phyloP scores from a whole-genome alignment of 2,113 vertebrate species.

The Passer domesticus region DNA sequence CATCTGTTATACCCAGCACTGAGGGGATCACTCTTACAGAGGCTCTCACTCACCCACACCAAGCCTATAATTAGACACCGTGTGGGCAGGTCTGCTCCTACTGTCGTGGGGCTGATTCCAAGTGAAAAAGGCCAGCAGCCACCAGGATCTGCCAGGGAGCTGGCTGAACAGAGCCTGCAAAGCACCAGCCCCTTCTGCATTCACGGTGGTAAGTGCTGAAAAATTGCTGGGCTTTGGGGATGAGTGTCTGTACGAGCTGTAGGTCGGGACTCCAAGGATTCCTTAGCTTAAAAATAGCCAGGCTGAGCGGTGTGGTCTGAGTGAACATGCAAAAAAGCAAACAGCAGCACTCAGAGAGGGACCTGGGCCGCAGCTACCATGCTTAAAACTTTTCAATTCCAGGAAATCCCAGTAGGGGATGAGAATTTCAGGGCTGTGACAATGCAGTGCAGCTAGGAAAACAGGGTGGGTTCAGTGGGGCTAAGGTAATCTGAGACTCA shows the following conservation, averaged over 20 bases:
- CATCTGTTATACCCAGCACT: background rate
- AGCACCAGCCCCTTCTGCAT: background rate
- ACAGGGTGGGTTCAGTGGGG: background rate
- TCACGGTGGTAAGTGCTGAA: slow-evolving; percentile 38
- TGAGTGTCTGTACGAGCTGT: background rate
- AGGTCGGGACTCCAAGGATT: background rate
- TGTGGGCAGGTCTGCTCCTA: slow-evolving; percentile 56
- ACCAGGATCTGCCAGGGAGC: background rate
- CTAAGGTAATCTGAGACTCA: background rate
- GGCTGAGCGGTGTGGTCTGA: fast-evolving
- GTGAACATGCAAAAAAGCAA: background rate
- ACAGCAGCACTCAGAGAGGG: background rate
- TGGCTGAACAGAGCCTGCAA: background rate
- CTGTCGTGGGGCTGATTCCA: background rate
- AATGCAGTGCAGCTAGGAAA: background rate
- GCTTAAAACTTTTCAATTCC: background rate
- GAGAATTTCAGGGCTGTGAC: background rate
- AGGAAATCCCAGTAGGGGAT: slow-evolving; percentile 6
- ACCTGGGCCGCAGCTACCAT: background rate
- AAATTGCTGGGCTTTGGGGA: background rate
- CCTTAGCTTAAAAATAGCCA: background rate
- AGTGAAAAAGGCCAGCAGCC: slow-evolving; percentile 3
- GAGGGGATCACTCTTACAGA: background rate
- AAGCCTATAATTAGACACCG: slow-evolving; percentile 14
- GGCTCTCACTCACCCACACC: slow-evolving; percentile 26